Evolutionary conservation across 37 sponge, comb jelly and placozoan species (phyloP).

Genomic region (Eunapius fragilis): DNA sequence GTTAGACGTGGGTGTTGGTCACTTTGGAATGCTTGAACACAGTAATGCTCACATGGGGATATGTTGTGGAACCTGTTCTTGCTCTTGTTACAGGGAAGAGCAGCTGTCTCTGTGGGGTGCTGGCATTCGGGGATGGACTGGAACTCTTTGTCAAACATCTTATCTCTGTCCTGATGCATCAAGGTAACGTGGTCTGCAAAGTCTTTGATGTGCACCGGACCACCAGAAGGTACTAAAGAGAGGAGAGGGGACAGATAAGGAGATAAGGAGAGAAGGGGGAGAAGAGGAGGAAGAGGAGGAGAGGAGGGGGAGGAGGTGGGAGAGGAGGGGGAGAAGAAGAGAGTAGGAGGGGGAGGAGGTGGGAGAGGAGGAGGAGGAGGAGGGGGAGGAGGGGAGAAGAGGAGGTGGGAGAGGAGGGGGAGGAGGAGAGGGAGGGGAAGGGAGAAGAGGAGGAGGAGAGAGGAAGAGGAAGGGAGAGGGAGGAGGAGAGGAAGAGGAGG

Average conservation of each 20-base stretch:
- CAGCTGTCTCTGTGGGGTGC: constrained; percentile 10
- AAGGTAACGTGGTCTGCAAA: constrained; percentile 59
- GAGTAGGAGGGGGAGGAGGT: not conserved
- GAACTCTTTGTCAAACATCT: constrained; percentile 71
- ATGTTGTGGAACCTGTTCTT: constrained; percentile 78
- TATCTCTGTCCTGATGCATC: constrained; percentile 73
- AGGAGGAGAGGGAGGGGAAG: not conserved
- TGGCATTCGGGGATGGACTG: constrained; percentile 7
- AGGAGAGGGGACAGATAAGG: not conserved
- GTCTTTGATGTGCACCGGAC: not conserved
- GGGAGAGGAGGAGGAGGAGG: not conserved
- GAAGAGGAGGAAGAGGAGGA: no score
- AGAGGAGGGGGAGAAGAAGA: not conserved
- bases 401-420: not conserved
- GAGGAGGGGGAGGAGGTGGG: no score
- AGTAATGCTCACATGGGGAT: constrained; percentile 55
- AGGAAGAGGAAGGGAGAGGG: not conserved
- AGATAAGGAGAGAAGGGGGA: not conserved
- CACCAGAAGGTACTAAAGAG: constrained; percentile 8
- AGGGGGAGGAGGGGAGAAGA: not conserved
- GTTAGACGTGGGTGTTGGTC: not conserved
- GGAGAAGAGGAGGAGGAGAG: not conserved
- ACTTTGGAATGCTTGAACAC: not conserved
- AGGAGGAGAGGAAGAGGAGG: not conserved
- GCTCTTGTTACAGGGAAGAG: constrained; percentile 23